Base-by-base conservation (phyloP, 2,113 vertebrate genomes). In the Solea solea region DNA sequence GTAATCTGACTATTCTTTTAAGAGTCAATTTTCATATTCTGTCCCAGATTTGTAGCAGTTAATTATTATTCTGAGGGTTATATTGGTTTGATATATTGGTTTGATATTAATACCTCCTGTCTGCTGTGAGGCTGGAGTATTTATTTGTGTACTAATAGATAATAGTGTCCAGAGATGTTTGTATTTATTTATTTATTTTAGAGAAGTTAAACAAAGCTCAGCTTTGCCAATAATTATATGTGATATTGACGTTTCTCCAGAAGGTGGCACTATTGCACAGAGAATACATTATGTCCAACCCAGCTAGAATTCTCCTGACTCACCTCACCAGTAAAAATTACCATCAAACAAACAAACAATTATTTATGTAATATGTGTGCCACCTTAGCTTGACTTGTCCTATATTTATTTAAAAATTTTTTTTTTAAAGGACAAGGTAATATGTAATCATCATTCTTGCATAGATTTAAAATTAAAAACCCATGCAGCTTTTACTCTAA, bases 181-280 rank as follows among this genome's bases (percentile, higher is more conserved):
- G 34, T 34, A 3, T 34, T 34, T 34, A 34, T 34, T 34, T 34
- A 34, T 34, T 2, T 34, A 34, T 3, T 2, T 34, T 34, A 2
- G 34, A 34, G 5, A 34, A 34, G 34, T 34, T 34, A 34, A 34
- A 34, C 34, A 34, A 34, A 34, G 3, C 34, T 34, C 34, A 34
- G 3, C 34, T 34, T 34, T 34, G 34, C 3, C 34, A 34, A 34
- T 34, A 34, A 34, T 48, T 13, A 14, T 13, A n/a, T 60, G 62
- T 45, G 9, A 41, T 34, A 7, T 34, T 45, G 42, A 1, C 54
- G 25, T 9, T 15, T 50, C 1, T 55, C 77, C 87, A 83, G 4
- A 28, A 3, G 89, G 67, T 74, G 85, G 83, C 81, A 4, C 45
- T 62, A 71, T 64, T 67, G 60, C n/a, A 74, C 69, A 76, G 46